These are phyloP conservation scores for Dendrocopos noguchii DNA, from an alignment of 2,113 vertebrate species.

Conservation along the genomic window DNA sequence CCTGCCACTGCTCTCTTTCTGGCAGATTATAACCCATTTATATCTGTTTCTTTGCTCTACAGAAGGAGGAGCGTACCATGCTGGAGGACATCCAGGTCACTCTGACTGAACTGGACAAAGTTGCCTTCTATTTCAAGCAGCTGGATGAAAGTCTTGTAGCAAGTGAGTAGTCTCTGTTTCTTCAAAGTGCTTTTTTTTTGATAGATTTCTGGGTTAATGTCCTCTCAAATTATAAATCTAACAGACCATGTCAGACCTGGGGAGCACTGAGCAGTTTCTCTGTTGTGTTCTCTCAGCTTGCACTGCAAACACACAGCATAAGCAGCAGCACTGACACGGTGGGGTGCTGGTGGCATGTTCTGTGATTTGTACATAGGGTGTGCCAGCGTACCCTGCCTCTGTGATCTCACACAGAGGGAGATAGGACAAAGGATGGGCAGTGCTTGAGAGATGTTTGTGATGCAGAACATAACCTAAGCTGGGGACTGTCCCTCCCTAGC, in stretches of 20 bases:
- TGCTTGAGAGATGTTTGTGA: background rate
- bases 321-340: accelerated
- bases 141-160: conserved; percentile 92
- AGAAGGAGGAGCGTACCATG: conserved; percentile 94
- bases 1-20: background rate
- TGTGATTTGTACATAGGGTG: background rate
- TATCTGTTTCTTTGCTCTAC: background rate
- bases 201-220: background rate
- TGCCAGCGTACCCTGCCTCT: background rate
- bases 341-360: background rate
- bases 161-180: conserved; percentile 81
- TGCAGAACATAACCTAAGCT: background rate
- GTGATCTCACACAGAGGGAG: background rate
- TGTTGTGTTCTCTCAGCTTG: background rate
- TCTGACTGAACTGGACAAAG: conserved; percentile 93
- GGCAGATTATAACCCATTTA: background rate
- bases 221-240: background rate
- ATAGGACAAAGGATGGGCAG: background rate
- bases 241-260: background rate
- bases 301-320: background rate
- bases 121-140: conserved; percentile 91
- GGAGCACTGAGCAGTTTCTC: background rate
- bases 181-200: background rate
- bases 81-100: conserved; percentile 94
- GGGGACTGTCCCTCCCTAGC: background rate